phyloP scores from a whole-genome alignment of 2,113 vertebrate genomes.

The Carassius carassius region DNA sequence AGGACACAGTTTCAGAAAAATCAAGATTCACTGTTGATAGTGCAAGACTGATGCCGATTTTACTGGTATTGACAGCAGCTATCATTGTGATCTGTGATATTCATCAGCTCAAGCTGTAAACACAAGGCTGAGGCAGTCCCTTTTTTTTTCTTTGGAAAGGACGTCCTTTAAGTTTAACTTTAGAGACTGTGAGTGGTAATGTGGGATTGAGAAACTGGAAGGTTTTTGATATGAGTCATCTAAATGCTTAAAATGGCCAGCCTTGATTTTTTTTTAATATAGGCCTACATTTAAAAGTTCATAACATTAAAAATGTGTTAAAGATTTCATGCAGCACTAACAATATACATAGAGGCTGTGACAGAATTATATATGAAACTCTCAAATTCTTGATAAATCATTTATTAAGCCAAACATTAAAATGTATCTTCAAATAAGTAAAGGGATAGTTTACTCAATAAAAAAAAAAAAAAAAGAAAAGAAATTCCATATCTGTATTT shows the following conservation, averaged over 20 bases:
- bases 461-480: too few relatives aligned
- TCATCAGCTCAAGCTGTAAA: not conserved
- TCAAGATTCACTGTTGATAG: not conserved
- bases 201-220: not conserved
- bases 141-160: not conserved
- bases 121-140: not conserved
- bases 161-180: constrained; percentile 7
- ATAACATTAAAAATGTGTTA: not conserved
- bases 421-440: too few relatives aligned
- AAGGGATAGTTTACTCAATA: too few relatives aligned
- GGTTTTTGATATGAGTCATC: not conserved
- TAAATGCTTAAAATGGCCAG: not conserved
- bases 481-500: not conserved
- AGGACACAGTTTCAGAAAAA: not conserved
- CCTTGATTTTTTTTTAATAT: too few relatives aligned
- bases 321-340: not conserved
- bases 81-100: constrained; percentile 31
- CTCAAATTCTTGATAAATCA: not conserved
- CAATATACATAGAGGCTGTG: not conserved
- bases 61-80: constrained; percentile 14
- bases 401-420: not conserved
- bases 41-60: constrained; percentile 5
- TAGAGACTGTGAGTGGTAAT: not conserved
- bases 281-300: too few relatives aligned
- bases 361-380: not conserved